phyloP scores from a whole-genome alignment of 2,113 vertebrate species.

The Pyrgilauda ruficollis region DNA sequence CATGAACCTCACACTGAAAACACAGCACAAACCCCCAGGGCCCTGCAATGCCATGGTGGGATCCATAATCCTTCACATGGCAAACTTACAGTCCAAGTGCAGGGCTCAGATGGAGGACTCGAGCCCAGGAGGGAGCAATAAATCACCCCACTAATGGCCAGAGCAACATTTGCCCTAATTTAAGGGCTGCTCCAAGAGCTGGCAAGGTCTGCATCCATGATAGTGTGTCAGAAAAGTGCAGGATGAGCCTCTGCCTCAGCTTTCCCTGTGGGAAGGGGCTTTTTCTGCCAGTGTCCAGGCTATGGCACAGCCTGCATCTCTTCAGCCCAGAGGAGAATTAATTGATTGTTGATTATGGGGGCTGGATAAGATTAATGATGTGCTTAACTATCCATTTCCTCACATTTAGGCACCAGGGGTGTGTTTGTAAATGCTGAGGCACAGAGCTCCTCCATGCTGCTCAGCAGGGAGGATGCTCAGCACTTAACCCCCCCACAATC shows the following conservation, averaged over 20 bases:
- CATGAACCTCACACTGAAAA: accelerated
- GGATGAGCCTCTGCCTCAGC: not conserved
- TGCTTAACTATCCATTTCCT: constrained; percentile 45
- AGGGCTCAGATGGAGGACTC: not conserved
- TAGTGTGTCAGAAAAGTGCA: accelerated
- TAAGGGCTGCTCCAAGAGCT: not conserved
- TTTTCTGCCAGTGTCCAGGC: not conserved
- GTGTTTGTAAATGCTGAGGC: constrained; percentile 8
- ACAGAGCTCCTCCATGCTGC: not conserved
- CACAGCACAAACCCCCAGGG: not conserved
- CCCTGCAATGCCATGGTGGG: accelerated
- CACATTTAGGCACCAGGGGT: not conserved
- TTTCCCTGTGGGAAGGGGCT: not conserved
- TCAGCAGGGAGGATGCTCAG: not conserved
- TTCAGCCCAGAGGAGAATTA: not conserved
- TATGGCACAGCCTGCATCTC: not conserved
- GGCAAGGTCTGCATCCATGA: not conserved
- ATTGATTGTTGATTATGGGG: constrained; percentile 45
- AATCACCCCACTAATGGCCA: not conserved
- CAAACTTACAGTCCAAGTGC: accelerated
- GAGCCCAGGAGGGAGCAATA: not conserved
- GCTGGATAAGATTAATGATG: constrained; percentile 49
- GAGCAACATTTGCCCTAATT: not conserved
- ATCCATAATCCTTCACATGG: not conserved
- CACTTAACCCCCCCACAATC: not conserved